These are phyloP conservation scores for Lepisosteus osseus DNA, from an alignment of 2,113 vertebrate genomes.

Conservation along the genomic window DNA sequence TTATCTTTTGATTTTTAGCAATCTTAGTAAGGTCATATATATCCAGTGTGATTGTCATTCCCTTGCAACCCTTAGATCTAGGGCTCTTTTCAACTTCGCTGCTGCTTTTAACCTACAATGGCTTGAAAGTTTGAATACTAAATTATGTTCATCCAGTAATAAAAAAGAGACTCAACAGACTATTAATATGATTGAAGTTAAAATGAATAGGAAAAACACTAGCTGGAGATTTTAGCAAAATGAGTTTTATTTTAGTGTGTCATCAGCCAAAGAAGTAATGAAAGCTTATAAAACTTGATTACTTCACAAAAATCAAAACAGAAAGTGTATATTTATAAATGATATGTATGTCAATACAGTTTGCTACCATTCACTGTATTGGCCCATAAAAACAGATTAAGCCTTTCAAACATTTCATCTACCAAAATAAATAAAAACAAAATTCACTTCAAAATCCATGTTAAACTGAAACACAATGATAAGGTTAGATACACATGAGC, in stretches of 20 bases:
- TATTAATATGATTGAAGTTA: conserved; percentile 8
- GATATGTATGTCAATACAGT: no score
- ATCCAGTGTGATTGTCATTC: conserved; percentile 29
- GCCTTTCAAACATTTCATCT: no score
- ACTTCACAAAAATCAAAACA: no score
- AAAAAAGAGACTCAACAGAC: conserved; percentile 27
- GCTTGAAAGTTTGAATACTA: conserved; percentile 50
- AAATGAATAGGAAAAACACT: not conserved
- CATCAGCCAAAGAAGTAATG: no score
- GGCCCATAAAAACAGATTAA: no score
- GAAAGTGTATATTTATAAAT: no score
- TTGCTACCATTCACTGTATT: no score
- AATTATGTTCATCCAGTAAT: conserved; percentile 43
- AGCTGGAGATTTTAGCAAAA: no score
- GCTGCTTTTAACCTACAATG: conserved; percentile 36
- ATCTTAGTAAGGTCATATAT: conserved; percentile 47
- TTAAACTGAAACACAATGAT: conserved; percentile 11
- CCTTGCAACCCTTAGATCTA: conserved; percentile 23
- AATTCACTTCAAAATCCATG: not conserved
- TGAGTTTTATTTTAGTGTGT: no score
- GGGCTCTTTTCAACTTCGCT: conserved; percentile 38
- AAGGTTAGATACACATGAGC: conserved; percentile 31
- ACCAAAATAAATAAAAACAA: no score
- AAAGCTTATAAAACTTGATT: no score
- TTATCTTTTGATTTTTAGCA: conserved; percentile 46